Percentiles rank a stretch among this genome's conserved stretches.
phyloP scores from a whole-genome alignment of 2,113 vertebrate species.

The Lethenteron reissneri region DNA sequence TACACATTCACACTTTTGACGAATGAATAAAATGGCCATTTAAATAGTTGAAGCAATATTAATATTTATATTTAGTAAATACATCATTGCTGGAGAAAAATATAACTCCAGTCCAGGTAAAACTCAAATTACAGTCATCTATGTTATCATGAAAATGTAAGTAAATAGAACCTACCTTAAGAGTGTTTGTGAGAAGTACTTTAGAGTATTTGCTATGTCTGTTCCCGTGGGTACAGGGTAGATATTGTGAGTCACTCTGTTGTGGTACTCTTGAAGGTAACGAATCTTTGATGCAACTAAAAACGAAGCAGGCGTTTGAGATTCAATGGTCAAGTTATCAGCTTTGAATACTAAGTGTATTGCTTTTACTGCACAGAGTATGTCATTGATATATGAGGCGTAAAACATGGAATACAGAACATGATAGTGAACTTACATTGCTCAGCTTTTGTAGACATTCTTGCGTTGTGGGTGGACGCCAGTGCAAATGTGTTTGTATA shows the following conservation, averaged over 20 bases:
- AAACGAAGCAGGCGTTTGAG: slow-evolving; percentile 27
- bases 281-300: slow-evolving; percentile 99
- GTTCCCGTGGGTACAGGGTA: slow-evolving; percentile 98
- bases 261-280: slow-evolving; percentile 99
- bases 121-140: too few relatives aligned
- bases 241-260: slow-evolving; percentile 95
- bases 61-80: too few relatives aligned
- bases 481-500: too few relatives aligned
- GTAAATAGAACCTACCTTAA: slow-evolving; percentile 75
- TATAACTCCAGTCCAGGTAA: too few relatives aligned
- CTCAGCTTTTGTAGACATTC: slow-evolving; percentile 90
- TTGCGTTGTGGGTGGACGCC: slow-evolving; percentile 1
- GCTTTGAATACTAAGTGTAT: background rate
- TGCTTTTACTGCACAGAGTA: background rate
- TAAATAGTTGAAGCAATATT: too few relatives aligned
- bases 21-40: too few relatives aligned
- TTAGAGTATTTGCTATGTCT: slow-evolving; percentile 99
- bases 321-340: slow-evolving; percentile 3
- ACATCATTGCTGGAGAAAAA: too few relatives aligned
- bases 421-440: slow-evolving; percentile 54
- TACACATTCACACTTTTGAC: too few relatives aligned
- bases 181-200: slow-evolving; percentile 99
- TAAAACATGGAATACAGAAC: background rate
- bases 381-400: background rate
- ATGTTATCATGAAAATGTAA: background rate